Conservation (phyloP, 1,140 invertebrate species). For the Papilio dardanus region DNA sequence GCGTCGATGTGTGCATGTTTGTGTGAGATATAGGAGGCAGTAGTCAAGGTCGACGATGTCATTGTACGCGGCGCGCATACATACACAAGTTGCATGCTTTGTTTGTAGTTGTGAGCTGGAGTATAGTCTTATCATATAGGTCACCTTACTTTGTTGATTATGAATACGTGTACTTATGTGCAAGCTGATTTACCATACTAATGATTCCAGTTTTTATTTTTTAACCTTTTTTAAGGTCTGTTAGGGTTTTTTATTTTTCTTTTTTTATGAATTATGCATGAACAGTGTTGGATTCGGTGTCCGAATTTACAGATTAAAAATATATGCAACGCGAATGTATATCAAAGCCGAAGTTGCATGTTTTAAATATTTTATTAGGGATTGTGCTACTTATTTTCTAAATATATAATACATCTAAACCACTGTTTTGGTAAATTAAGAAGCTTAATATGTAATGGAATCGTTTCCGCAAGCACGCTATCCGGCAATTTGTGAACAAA, state of each 20-base stretch:
- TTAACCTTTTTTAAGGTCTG: neutral
- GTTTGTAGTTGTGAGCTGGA: constrained; percentile 60
- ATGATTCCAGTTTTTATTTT: constrained; percentile 24
- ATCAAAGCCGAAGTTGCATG: neutral
- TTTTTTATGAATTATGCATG: neutral
- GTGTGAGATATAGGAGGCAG: constrained; percentile 75
- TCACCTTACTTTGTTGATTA: constrained; percentile 80
- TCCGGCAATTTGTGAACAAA: constrained; percentile 26
- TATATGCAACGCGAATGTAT: neutral
- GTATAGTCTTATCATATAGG: constrained; percentile 82
- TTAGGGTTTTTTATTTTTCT: neutral
- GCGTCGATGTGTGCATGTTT: constrained; percentile 54
- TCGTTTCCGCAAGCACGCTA: constrained; percentile 34
- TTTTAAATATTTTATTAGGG: too few species aligned
- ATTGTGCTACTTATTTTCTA: neutral
- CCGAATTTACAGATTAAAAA: neutral
- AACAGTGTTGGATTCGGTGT: neutral
- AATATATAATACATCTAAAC: neutral
- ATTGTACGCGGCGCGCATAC: constrained; percentile 76
- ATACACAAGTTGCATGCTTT: constrained; percentile 59
- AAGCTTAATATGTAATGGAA: constrained; percentile 25
- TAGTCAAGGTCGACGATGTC: constrained; percentile 81
- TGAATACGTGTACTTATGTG: constrained; percentile 49
- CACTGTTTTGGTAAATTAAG: constrained; percentile 15
- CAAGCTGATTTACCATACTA: constrained; percentile 27